Percentiles rank a stretch among this genome's conserved stretches.
phyloP scores from a whole-genome alignment of 2,888 invertebrate genomes.

The Ametastegia equiseti region DNA sequence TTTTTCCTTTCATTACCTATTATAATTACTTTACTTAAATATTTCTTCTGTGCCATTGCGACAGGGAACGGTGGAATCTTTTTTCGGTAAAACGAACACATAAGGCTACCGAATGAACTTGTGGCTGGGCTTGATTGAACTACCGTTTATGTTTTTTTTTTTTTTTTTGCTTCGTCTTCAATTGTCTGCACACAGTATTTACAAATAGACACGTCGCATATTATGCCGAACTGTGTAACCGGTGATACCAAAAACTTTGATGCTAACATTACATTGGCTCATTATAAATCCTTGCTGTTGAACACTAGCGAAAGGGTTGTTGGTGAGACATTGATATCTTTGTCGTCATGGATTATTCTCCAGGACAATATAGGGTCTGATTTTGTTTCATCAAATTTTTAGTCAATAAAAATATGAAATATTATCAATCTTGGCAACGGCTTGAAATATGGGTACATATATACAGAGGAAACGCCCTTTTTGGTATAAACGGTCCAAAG shows the following conservation, averaged over 20 bases:
- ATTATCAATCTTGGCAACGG: slow-evolving; percentile 33
- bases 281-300: neutral
- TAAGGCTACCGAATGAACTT: slow-evolving; percentile 45
- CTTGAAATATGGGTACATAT: slow-evolving; percentile 25
- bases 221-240: slow-evolving; percentile 38
- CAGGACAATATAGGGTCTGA: neutral
- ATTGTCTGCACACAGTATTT: slow-evolving; percentile 49
- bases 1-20: neutral
- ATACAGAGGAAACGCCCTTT: slow-evolving; percentile 40
- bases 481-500: slow-evolving; percentile 27
- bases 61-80: slow-evolving; percentile 42
- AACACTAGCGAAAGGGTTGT: neutral
- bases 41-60: slow-evolving; percentile 41
- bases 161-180: slow-evolving; percentile 17
- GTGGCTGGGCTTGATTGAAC: slow-evolving; percentile 18
- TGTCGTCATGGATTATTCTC: neutral
- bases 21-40: slow-evolving; percentile 48
- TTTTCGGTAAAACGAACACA: slow-evolving; percentile 41
- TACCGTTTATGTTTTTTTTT: slow-evolving; percentile 12
- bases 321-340: neutral
- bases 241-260: slow-evolving; percentile 38
- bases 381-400: neutral
- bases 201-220: slow-evolving; percentile 45
- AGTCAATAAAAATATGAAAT: slow-evolving; percentile 17
- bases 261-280: neutral